Evolutionary conservation across 2,797 vertebrate species (phyloP), one percentile per base, ranked within the genome.

Genomic region (Rhynchonycteris naso): DNA sequence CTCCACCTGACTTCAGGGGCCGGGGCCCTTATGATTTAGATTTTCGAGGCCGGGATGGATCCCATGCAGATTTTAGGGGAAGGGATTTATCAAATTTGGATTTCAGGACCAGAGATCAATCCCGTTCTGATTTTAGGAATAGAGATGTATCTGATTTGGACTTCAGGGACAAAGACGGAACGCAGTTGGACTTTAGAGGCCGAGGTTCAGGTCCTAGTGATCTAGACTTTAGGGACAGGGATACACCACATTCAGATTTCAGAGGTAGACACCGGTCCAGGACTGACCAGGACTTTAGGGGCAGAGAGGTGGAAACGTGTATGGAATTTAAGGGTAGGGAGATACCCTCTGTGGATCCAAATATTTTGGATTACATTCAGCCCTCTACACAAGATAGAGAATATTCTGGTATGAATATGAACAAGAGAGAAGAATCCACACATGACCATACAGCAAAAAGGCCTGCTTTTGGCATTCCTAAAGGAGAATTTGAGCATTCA

Each of bases 61-160:
- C 98, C 96, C 98, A 98, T 47, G 95, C 97, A 43, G 99, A 99
- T 96, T 98, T 98, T 28, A 98, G 98, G 96, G 98, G 98, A 79
- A 98, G 99, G 97, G 97, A 98, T 33, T 91, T 98, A 88, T 18
- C 97, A 33, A 97, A 98, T 96, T 93, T 98, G 95, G 98, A 98
- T 98, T 99, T 99, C 97, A 98, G 98, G 58, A 99, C 98, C 75
- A 98, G 98, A 96, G 99, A 99, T 81, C 99, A 98, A 91, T 98
- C 98, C 95, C 98, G 97, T 87, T 98, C 98, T 97, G 99, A 99
- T 98, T 99, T 99, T 98, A 99, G 99, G 97, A 99, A 98, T 96
- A 99, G 98, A 66, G 98, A 98, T 78, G 98, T 98, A 87, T 98
- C 98, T 22, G 97, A 99, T 89, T 92, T 98, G 97, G 99, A 99